These are phyloP conservation scores for Uloborus plumipes DNA, from an alignment of 2,888 invertebrate species.

Conservation along the genomic window DNA sequence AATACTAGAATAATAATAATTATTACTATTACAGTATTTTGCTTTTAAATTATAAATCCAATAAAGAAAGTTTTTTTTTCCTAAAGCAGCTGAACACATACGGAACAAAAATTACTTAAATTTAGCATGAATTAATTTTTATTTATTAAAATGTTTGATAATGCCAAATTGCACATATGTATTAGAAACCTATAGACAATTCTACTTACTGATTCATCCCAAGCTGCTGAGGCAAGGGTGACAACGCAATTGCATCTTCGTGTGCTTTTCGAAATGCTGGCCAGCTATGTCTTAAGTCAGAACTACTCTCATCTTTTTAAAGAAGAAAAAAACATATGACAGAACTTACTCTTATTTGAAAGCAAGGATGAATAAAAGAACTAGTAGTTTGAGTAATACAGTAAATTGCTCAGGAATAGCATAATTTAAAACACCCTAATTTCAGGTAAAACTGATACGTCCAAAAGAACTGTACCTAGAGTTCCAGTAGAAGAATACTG, in stretches of 20 bases:
- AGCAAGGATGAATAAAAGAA: no score
- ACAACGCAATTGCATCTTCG: constrained; percentile 58
- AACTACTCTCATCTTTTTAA: constrained; percentile 52
- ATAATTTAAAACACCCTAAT: not conserved
- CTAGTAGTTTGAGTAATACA: not conserved
- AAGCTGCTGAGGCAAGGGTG: constrained; percentile 56
- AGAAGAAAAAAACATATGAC: not conserved
- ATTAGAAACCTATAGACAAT: no score
- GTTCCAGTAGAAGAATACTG: constrained; percentile 52
- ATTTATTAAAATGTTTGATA: no score
- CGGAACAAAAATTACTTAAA: no score
- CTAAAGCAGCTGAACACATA: no score
- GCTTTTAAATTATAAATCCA: no score
- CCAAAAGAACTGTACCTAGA: constrained; percentile 21
- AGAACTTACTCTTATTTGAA: no score
- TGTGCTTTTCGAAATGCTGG: constrained; percentile 64
- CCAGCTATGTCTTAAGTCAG: constrained; percentile 68
- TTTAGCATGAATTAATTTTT: no score
- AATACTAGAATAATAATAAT: not conserved
- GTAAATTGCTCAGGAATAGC: not conserved
- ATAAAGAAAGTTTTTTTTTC: no score
- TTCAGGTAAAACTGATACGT: not conserved
- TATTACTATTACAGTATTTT: no score
- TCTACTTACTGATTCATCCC: constrained; percentile 42
- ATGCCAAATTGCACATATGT: no score